Conservation (phyloP, 92 coral and sea anemone genomes). For the Palythoa caribaeorum region DNA sequence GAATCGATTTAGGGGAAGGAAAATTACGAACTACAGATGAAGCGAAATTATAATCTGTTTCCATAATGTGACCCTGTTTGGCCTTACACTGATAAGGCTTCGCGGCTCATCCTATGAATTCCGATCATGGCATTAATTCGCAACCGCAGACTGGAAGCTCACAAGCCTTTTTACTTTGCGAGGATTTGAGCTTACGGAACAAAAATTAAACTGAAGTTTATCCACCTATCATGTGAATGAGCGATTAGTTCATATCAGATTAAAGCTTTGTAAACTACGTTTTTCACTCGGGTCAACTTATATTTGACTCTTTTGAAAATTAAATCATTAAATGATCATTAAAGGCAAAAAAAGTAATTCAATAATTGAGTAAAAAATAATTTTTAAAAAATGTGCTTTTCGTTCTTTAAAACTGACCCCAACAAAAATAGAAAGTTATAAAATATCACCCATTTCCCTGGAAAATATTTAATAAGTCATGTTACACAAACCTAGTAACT, state of each 20-base stretch:
- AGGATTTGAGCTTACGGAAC: conserved; percentile 27
- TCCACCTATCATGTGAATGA: background rate
- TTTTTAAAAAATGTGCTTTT: background rate
- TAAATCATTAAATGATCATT: background rate
- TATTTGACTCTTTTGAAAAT: background rate
- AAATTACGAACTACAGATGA: background rate
- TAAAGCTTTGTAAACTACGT: background rate
- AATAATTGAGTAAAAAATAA: background rate
- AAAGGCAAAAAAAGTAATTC: background rate
- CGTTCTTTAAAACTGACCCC: background rate
- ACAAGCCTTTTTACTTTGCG: background rate
- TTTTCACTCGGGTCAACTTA: background rate
- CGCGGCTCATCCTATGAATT: conserved; percentile 31
- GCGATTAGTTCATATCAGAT: background rate
- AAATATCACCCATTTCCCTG: background rate
- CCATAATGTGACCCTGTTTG: background rate
- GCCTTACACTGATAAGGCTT: conserved; percentile 17
- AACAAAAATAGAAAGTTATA: conserved; percentile 14
- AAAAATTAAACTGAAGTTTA: background rate
- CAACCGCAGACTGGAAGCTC: background rate
- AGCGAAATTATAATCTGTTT: background rate
- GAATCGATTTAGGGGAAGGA: background rate
- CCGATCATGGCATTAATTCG: conserved; percentile 28
- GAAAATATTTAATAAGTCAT: background rate
- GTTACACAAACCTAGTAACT: background rate